Evolutionary conservation across 2,113 vertebrate genomes (phyloP).

Genomic region (Oophaga pumilio): DNA sequence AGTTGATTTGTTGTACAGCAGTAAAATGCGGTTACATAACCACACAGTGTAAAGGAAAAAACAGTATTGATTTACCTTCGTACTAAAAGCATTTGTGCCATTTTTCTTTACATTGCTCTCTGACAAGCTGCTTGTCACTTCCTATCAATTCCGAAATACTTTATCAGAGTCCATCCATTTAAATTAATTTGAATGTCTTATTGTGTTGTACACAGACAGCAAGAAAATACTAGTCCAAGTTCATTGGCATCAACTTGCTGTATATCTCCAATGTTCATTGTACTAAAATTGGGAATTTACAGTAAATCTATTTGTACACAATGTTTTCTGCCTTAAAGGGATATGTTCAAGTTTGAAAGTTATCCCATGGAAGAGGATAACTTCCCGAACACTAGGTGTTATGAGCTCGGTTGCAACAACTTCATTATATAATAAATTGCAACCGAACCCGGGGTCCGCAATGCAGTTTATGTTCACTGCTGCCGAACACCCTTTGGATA

Average conservation of each 20-base stretch:
- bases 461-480: no score
- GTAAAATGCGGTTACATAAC: constrained; percentile 23
- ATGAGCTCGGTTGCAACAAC: no score
- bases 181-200: constrained; percentile 32
- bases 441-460: no score
- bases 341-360: no score
- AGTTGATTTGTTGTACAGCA: constrained; percentile 23
- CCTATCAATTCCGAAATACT: not conserved
- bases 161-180: not conserved
- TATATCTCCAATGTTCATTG: not conserved
- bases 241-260: not conserved
- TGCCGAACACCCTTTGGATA: no score
- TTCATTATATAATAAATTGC: no score
- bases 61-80: constrained; percentile 46
- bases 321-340: no score
- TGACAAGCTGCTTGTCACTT: constrained; percentile 33
- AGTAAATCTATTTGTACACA: not conserved
- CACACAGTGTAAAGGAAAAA: constrained; percentile 31
- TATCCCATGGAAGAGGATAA: no score
- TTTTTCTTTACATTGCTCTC: constrained; percentile 39
- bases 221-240: not conserved
- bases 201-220: not conserved
- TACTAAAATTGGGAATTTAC: not conserved
- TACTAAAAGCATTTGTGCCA: constrained; percentile 28
- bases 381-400: no score